phyloP scores from a whole-genome alignment of 1,140 invertebrate genomes.

The Neodiprion pinetum region DNA sequence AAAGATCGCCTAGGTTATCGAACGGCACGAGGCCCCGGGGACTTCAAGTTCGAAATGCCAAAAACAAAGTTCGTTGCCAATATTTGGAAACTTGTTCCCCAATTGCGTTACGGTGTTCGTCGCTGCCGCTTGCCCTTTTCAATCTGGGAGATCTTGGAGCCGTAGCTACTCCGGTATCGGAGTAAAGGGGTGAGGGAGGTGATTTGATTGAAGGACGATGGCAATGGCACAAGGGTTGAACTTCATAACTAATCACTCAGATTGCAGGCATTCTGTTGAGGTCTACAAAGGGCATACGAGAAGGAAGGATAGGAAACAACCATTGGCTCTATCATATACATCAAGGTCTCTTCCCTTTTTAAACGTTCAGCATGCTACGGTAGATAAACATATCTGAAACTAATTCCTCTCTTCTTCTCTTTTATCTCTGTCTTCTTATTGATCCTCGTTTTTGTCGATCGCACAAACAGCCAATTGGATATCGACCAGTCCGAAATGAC shows the following conservation, averaged over 20 bases:
- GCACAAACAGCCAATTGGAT: too few species aligned
- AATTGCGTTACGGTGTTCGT: neutral
- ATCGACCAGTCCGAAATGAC: too few species aligned
- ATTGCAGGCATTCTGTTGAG: constrained; percentile 8
- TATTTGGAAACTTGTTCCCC: neutral
- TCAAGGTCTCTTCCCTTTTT: too few species aligned
- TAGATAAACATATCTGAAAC: too few species aligned
- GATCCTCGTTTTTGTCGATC: too few species aligned
- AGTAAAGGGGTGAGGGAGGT: neutral
- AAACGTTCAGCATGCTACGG: too few species aligned
- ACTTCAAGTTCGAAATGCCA: constrained; percentile 2
- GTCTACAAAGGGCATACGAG: neutral
- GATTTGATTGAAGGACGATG: constrained; percentile 8
- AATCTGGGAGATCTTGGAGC: neutral
- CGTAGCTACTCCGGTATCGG: neutral
- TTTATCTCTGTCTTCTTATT: too few species aligned
- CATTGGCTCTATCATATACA: neutral
- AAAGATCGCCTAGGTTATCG: constrained; percentile 7
- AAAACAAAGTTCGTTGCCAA: constrained; percentile 5
- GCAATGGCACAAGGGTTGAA: neutral
- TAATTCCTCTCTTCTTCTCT: too few species aligned
- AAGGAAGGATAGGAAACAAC: neutral
- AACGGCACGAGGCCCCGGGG: neutral
- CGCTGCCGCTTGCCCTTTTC: neutral
- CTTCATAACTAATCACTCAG: constrained; percentile 13